Conservation (phyloP, 2,113 vertebrate genomes). For the Corythoichthys intestinalis region DNA sequence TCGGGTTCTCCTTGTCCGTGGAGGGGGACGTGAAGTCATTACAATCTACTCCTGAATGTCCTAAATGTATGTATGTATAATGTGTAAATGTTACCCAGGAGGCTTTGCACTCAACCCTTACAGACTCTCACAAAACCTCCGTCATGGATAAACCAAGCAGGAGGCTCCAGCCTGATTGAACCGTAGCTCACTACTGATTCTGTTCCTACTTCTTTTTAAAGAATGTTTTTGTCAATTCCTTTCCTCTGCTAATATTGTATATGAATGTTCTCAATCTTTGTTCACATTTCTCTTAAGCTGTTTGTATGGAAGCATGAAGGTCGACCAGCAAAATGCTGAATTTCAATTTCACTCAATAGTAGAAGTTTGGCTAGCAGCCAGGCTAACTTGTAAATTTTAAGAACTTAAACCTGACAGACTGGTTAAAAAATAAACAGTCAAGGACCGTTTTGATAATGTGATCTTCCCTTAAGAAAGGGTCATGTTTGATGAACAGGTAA, state of each 20-base stretch:
- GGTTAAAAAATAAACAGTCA: neutral
- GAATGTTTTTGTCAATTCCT: conserved; percentile 8
- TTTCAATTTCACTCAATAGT: neutral
- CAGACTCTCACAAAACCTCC: neutral
- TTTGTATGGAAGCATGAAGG: neutral
- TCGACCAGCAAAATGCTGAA: neutral
- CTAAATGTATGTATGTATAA: neutral
- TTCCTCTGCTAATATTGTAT: conserved; percentile 22
- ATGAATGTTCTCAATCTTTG: conserved; percentile 31
- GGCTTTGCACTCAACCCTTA: neutral
- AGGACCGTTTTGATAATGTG: neutral
- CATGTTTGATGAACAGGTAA: neutral
- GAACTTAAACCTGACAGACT: neutral
- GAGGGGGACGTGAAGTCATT: conserved; percentile 96
- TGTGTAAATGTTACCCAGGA: neutral
- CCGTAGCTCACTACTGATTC: neutral
- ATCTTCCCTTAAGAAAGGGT: neutral
- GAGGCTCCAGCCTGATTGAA: neutral
- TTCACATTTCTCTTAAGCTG: conserved; percentile 33
- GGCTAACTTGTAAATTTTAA: neutral
- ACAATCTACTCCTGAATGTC: conserved; percentile 95
- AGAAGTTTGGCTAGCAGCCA: neutral
- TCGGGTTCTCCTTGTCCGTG: conserved; percentile 92
- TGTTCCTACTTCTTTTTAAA: conserved; percentile 7
- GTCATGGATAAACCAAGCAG: neutral